Conservation (phyloP, 2,113 vertebrate genomes). For the Bettongia penicillata region DNA sequence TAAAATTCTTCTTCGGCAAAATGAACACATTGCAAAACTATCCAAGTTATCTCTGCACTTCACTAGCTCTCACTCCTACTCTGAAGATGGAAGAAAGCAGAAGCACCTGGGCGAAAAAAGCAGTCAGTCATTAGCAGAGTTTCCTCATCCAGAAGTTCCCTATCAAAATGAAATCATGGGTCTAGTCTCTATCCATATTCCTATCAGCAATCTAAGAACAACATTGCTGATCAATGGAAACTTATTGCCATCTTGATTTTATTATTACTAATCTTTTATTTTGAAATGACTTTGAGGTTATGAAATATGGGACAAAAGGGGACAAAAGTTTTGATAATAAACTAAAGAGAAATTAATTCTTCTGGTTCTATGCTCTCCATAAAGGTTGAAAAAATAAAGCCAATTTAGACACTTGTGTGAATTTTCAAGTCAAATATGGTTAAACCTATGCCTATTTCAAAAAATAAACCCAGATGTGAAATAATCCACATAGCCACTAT, state of each 20-base stretch:
- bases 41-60: constrained; percentile 37
- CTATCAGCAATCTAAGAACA: constrained; percentile 39
- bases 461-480: background rate
- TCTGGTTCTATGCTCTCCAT: background rate
- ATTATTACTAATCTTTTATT: constrained; percentile 37
- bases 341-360: constrained; percentile 9
- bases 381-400: constrained; percentile 8
- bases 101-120: constrained; percentile 33
- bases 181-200: background rate
- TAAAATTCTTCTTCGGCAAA: constrained; percentile 27
- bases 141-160: background rate
- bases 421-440: constrained; percentile 49
- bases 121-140: background rate
- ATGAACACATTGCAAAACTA: constrained; percentile 36
- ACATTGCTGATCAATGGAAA: constrained; percentile 29
- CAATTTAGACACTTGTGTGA: constrained; percentile 27
- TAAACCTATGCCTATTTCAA: constrained; percentile 41
- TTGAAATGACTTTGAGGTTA: background rate
- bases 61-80: constrained; percentile 48
- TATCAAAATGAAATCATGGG: background rate
- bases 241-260: constrained; percentile 8
- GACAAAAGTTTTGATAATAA: constrained; percentile 30
- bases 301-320: background rate
- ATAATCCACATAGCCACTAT: background rate
- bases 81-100: constrained; percentile 50